Evolutionary conservation across 2,113 vertebrate genomes (phyloP).

Genomic region (Zosterops borbonicus): DNA sequence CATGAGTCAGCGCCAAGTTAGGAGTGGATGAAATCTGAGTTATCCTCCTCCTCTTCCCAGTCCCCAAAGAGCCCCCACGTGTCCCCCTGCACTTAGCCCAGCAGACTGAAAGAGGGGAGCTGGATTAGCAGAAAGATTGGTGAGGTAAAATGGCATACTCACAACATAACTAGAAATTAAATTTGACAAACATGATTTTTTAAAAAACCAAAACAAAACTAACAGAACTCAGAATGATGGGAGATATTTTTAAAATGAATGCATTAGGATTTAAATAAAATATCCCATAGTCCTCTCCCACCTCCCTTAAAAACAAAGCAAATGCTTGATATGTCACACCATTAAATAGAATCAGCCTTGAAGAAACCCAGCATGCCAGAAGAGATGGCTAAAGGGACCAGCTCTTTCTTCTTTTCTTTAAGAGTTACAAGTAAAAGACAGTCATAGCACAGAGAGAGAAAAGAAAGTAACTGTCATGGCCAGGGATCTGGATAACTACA

Average conservation of each 20-base stretch:
- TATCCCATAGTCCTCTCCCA: not conserved
- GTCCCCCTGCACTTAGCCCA: slow-evolving; percentile 54
- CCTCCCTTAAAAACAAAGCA: slow-evolving; percentile 34
- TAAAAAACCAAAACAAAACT: slow-evolving; percentile 41
- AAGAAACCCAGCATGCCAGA: slow-evolving; percentile 71
- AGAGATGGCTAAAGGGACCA: slow-evolving; percentile 79
- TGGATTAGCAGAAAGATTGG: slow-evolving; percentile 76
- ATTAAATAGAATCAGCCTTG: not conserved
- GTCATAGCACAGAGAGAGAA: not conserved
- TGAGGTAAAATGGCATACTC: slow-evolving; percentile 71
- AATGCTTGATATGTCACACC: slow-evolving; percentile 9
- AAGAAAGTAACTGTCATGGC: not conserved
- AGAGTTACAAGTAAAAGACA: slow-evolving; percentile 33
- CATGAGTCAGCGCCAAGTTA: not conserved
- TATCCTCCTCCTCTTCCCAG: not conserved
- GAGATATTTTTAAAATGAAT: slow-evolving; percentile 27
- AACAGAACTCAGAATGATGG: slow-evolving; percentile 55
- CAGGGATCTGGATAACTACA: not conserved
- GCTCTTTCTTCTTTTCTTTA: slow-evolving; percentile 70
- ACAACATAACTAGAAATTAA: slow-evolving; percentile 71
- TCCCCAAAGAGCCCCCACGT: not conserved
- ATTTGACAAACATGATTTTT: slow-evolving; percentile 3
- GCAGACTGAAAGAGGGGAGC: slow-evolving; percentile 80
- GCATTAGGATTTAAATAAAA: not conserved
- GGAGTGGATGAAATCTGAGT: not conserved